phyloP scores from a whole-genome alignment of 2,797 vertebrate genomes.

The Fistularia commersonii region DNA sequence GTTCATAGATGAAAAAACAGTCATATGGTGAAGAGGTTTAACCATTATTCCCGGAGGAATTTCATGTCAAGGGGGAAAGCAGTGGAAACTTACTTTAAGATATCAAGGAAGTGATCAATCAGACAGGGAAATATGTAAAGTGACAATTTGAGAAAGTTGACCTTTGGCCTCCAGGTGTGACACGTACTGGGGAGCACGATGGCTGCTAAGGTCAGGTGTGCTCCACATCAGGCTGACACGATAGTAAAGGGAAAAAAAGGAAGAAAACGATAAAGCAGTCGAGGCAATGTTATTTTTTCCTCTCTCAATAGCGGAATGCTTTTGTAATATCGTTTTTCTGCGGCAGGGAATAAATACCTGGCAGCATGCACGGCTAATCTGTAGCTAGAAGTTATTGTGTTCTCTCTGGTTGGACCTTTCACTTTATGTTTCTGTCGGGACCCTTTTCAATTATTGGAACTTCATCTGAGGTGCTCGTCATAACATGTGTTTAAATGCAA shows the following conservation, averaged over 20 bases:
- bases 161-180: slow-evolving; percentile 19
- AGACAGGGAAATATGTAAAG: slow-evolving; percentile 1
- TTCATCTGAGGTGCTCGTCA: too few species aligned
- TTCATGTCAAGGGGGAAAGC: background rate
- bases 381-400: too few species aligned
- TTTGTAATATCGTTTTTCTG: background rate
- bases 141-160: slow-evolving; percentile 11
- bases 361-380: too few species aligned
- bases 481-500: too few species aligned
- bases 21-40: background rate
- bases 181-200: too few species aligned
- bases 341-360: too few species aligned
- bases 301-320: background rate
- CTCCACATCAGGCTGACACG: slow-evolving; percentile 1
- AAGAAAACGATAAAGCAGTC: background rate
- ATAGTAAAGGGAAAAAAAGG: background rate
- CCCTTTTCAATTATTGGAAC: too few species aligned
- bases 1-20: background rate
- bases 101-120: background rate
- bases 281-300: background rate
- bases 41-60: slow-evolving; percentile 1
- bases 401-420: too few species aligned
- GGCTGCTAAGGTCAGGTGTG: slow-evolving; percentile 14
- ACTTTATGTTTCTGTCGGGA: too few species aligned
- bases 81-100: slow-evolving; percentile 2